Evolutionary conservation across 2,113 vertebrate species (phyloP).

Genomic region (Hyaena hyaena): DNA sequence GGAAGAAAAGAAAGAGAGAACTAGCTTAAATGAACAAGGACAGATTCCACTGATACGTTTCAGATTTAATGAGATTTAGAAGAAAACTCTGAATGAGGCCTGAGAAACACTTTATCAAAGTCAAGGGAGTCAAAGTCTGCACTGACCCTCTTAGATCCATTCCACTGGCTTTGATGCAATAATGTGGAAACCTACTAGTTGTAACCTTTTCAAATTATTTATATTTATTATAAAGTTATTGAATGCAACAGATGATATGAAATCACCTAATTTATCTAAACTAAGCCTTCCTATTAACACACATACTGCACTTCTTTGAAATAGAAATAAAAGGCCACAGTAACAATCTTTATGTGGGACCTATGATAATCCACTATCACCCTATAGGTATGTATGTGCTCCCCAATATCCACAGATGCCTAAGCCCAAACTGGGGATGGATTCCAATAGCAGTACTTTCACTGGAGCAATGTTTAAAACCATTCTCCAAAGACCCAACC

Average conservation of each 20-base stretch:
- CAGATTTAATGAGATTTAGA: neutral
- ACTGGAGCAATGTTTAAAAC: neutral
- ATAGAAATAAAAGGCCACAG: neutral
- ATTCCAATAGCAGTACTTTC: neutral
- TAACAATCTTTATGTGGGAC: neutral
- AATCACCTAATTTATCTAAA: neutral
- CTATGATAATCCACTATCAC: neutral
- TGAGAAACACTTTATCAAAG: neutral
- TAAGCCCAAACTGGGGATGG: neutral
- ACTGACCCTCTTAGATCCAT: neutral
- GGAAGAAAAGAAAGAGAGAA: neutral
- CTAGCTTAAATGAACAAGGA: neutral
- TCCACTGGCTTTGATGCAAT: neutral
- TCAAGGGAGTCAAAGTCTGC: neutral
- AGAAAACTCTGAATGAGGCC: neutral
- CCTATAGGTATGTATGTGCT: neutral
- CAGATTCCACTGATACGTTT: neutral
- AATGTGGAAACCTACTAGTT: neutral
- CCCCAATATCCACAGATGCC: neutral
- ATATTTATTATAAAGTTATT: neutral
- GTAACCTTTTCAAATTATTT: neutral
- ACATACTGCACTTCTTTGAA: neutral
- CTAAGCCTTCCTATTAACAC: neutral
- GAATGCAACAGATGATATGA: neutral
- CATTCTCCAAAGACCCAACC: neutral